Percentiles rank a stretch among this genome's conserved stretches.
Evolutionary conservation across 2,113 vertebrate species (phyloP).

Genomic region (Bucco capensis): DNA sequence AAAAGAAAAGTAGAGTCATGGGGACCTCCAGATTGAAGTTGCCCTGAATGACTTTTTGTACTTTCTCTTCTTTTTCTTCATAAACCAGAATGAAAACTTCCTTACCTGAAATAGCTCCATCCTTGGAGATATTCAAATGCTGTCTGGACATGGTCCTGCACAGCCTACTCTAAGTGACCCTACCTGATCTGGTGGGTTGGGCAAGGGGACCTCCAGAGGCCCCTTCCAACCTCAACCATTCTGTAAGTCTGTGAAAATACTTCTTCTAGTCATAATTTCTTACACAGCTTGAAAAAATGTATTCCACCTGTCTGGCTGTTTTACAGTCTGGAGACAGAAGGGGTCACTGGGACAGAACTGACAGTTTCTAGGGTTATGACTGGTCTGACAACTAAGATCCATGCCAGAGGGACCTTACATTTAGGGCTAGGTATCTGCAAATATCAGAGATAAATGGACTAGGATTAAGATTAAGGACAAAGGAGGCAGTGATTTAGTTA

Average conservation of each 20-base stretch:
- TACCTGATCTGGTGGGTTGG: neutral
- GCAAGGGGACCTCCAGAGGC: neutral
- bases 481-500: neutral
- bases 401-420: neutral
- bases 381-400: neutral
- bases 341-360: neutral
- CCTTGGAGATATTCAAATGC: neutral
- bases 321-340: neutral
- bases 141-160: neutral
- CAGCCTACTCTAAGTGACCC: neutral
- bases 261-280: neutral
- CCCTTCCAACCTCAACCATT: neutral
- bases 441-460: neutral
- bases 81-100: neutral
- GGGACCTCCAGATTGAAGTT: neutral
- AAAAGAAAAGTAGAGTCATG: neutral
- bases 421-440: neutral
- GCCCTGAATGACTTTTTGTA: neutral
- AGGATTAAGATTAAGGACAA: neutral
- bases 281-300: neutral
- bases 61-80: neutral
- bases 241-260: neutral
- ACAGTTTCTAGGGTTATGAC: neutral
- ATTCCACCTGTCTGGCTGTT: neutral
- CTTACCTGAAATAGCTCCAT: neutral